Percentiles rank a stretch among this genome's conserved stretches.
These are phyloP conservation scores for Craseonycteris thonglongyai DNA, from an alignment of 2,113 vertebrate genomes.

Conservation along the genomic window DNA sequence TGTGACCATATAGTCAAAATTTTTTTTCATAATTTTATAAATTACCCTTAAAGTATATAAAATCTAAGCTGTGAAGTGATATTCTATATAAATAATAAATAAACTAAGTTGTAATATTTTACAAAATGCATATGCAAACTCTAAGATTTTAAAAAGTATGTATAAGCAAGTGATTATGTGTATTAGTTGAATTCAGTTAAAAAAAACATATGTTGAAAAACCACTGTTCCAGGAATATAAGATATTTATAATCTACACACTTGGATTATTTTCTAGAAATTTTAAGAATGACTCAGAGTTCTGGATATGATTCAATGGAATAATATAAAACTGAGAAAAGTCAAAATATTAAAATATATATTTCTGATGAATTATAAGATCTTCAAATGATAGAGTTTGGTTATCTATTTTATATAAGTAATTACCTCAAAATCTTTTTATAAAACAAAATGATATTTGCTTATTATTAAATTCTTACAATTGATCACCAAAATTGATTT, in stretches of 20 bases:
- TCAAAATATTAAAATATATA: background rate
- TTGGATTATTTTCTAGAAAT: background rate
- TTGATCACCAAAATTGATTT: background rate
- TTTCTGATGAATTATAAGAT: background rate
- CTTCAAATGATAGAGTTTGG: background rate
- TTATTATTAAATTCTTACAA: background rate
- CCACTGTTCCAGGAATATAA: background rate
- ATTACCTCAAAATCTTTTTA: background rate
- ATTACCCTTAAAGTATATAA: background rate
- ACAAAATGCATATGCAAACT: background rate
- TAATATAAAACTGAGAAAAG: background rate
- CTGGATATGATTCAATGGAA: background rate
- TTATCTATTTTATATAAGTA: background rate
- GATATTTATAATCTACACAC: background rate
- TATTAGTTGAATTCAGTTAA: background rate
- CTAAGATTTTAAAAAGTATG: background rate
- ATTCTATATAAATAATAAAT: background rate
- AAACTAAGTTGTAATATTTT: background rate
- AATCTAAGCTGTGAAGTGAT: background rate
- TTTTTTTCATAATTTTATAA: background rate
- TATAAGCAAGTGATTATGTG: background rate
- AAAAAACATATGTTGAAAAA: background rate
- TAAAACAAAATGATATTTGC: background rate
- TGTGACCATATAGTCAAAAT: background rate
- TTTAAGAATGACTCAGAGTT: background rate